A percentile compares a stretch with the other conserved stretches of the same genome.
Conservation (phyloP, 2,113 vertebrate genomes). For the Strix uralensis region DNA sequence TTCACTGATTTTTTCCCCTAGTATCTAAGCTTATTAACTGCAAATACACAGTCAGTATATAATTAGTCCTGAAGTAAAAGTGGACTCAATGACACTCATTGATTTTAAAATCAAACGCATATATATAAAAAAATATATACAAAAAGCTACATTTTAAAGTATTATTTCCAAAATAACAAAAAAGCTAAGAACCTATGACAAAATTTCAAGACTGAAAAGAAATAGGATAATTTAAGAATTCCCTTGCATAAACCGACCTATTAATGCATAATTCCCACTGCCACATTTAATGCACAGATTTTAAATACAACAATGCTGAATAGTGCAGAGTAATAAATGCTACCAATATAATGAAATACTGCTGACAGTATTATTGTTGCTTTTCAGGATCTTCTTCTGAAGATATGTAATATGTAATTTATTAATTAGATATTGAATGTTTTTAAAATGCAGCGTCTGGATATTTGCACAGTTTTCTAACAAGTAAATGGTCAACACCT, state of each 20-base stretch:
- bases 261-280: not conserved
- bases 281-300: not conserved
- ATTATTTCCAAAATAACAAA: not conserved
- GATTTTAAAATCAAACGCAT: not conserved
- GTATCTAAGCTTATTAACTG: slow-evolving; percentile 79
- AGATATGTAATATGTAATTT: not conserved
- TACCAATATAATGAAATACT: not conserved
- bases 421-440: not conserved
- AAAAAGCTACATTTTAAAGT: not conserved
- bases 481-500: not conserved
- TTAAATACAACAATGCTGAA: not conserved
- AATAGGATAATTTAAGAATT: not conserved
- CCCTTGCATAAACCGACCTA: not conserved
- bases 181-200: not conserved
- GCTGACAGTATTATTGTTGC: not conserved
- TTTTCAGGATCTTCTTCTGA: not conserved
- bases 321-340: not conserved
- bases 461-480: not conserved
- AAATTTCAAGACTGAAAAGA: not conserved
- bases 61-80: slow-evolving; percentile 71
- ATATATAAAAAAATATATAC: not conserved
- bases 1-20: slow-evolving; percentile 70
- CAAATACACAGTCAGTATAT: slow-evolving; percentile 54
- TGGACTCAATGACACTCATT: slow-evolving; percentile 49
- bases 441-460: not conserved